Evolutionary conservation across 2,888 invertebrate species (phyloP).

Genomic region (Troilus luridus): DNA sequence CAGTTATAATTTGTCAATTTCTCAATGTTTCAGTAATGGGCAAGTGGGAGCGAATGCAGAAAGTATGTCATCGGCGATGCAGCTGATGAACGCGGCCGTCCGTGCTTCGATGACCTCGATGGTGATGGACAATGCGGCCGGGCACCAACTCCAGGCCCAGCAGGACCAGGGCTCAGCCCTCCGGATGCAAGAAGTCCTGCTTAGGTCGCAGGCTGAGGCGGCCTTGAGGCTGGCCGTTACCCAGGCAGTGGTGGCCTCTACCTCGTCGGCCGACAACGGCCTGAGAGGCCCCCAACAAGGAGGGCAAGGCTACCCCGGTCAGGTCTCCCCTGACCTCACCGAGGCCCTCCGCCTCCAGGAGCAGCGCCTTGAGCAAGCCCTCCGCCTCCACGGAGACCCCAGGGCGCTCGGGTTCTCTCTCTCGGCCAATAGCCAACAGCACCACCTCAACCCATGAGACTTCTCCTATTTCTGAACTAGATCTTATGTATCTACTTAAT

Average conservation of each 20-base stretch:
- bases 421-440: constrained; percentile 67
- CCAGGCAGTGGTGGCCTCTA: constrained; percentile 75
- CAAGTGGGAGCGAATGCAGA: constrained; percentile 66
- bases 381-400: constrained; percentile 85
- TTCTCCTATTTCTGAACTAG: constrained; percentile 66
- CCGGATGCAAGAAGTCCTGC: constrained; percentile 78
- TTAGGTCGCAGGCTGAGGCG: constrained; percentile 89
- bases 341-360: constrained; percentile 82
- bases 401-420: constrained; percentile 84
- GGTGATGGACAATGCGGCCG: constrained; percentile 65
- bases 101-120: constrained; percentile 73
- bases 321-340: constrained; percentile 79
- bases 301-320: constrained; percentile 71
- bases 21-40: constrained; percentile 65
- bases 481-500: constrained; percentile 62
- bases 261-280: constrained; percentile 65
- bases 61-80: constrained; percentile 69
- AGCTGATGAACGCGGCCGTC: constrained; percentile 71
- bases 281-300: constrained; percentile 68
- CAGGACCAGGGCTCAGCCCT: constrained; percentile 69
- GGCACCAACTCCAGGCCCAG: constrained; percentile 66
- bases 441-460: constrained; percentile 66
- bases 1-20: not conserved
- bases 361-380: constrained; percentile 85
- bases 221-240: constrained; percentile 84